Conservation (phyloP, 2,113 vertebrate genomes). For the Peromyscus maniculatus region DNA sequence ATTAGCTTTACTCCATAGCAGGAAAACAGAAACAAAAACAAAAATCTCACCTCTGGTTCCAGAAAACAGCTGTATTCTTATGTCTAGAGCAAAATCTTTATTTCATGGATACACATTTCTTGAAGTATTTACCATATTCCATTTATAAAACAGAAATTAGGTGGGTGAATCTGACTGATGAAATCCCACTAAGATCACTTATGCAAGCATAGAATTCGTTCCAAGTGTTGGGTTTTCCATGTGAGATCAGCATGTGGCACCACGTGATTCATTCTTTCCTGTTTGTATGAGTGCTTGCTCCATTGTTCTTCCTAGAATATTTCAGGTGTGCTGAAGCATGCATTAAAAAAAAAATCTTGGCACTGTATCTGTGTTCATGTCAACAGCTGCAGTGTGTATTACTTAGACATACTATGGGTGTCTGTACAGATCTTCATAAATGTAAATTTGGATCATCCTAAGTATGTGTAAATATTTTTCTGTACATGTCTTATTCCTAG, state of each 20-base stretch:
- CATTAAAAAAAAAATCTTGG: constrained; percentile 37
- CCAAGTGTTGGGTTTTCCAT: neutral
- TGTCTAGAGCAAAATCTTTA: neutral
- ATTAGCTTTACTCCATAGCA: neutral
- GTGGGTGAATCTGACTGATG: neutral
- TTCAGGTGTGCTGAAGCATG: constrained; percentile 63
- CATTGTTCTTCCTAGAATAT: constrained; percentile 11
- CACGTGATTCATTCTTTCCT: constrained; percentile 2
- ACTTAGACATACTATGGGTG: neutral
- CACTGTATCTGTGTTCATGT: constrained; percentile 33
- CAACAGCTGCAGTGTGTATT: constrained; percentile 22
- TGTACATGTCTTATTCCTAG: constrained; percentile 25
- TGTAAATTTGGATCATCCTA: constrained; percentile 21
- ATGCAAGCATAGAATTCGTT: neutral
- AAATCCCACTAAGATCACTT: neutral
- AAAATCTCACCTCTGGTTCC: neutral
- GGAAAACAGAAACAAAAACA: neutral
- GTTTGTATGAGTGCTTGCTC: neutral
- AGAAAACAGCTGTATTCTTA: neutral
- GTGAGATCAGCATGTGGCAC: neutral
- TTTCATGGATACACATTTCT: neutral
- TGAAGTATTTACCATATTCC: neutral
- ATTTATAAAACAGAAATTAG: neutral
- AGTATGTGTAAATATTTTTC: constrained; percentile 37
- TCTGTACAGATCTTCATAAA: constrained; percentile 38